Conservation (phyloP, 2,113 vertebrate species). For the Bothrops jararaca region DNA sequence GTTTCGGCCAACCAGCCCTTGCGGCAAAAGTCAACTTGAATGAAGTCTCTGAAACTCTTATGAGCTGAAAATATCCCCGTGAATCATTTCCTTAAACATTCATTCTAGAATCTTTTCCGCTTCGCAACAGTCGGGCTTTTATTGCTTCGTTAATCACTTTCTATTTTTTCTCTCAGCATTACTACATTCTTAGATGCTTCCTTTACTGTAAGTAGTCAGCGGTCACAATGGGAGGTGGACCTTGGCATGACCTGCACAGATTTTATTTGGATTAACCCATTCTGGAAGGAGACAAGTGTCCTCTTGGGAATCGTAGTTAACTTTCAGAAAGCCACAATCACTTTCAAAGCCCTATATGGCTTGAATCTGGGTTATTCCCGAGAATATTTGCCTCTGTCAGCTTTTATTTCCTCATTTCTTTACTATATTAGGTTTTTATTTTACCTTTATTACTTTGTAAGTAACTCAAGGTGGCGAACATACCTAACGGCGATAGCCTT, state of each 20-base stretch:
- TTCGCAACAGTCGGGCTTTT: background rate
- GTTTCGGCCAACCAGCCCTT: no score
- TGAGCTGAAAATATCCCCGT: slow-evolving; percentile 7
- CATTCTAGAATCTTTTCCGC: background rate
- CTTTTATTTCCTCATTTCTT: background rate
- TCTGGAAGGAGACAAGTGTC: background rate
- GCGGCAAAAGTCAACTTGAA: background rate
- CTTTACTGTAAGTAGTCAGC: background rate
- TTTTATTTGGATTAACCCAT: background rate
- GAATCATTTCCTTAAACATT: slow-evolving; percentile 19
- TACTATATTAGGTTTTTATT: background rate
- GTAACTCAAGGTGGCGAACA: background rate
- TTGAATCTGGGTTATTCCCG: background rate
- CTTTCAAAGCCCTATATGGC: background rate
- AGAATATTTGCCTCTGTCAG: background rate
- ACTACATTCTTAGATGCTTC: background rate
- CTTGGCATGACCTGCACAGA: background rate
- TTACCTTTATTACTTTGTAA: background rate
- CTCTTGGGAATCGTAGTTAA: background rate
- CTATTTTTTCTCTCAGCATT: background rate
- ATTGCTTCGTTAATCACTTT: background rate
- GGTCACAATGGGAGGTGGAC: slow-evolving; percentile 13
- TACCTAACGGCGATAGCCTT: background rate
- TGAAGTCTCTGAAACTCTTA: background rate
- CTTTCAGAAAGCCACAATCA: background rate